A percentile compares a stretch with the other conserved stretches of the same genome.
These are phyloP conservation scores for Pteropus rufus DNA, from an alignment of 2,797 vertebrate species.

Conservation along the genomic window DNA sequence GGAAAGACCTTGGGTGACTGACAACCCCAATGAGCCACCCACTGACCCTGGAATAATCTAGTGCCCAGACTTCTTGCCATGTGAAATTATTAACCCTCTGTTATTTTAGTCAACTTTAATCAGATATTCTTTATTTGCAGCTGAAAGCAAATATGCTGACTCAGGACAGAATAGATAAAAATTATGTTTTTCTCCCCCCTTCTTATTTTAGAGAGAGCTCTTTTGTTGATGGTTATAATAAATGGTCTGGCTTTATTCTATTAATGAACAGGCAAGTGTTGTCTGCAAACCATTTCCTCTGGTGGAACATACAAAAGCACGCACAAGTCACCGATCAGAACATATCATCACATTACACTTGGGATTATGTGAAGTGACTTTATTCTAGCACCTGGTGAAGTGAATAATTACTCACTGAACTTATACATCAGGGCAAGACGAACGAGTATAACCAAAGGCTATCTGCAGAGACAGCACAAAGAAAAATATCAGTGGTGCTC, in stretches of 20 bases:
- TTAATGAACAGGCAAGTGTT: neutral
- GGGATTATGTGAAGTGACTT: slow-evolving; percentile 27
- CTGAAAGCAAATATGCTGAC: slow-evolving; percentile 4
- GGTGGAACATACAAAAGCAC: slow-evolving; percentile 44
- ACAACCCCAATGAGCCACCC: neutral
- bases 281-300: slow-evolving; percentile 18
- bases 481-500: neutral
- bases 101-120: slow-evolving; percentile 2
- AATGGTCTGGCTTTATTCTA: neutral
- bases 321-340: neutral
- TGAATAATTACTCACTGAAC: slow-evolving; percentile 41
- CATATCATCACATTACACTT: slow-evolving; percentile 34
- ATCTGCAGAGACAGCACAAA: neutral
- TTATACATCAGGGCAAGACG: neutral
- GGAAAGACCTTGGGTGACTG: neutral
- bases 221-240: neutral
- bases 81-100: neutral
- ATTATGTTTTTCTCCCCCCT: neutral
- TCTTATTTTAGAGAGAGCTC: neutral
- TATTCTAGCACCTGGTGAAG: slow-evolving; percentile 4
- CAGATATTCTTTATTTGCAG: neutral
- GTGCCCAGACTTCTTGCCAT: neutral
- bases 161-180: slow-evolving; percentile 1
- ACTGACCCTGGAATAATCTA: neutral
- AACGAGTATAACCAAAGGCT: slow-evolving; percentile 15